Evolutionary conservation across 2,888 invertebrate species (phyloP).

Genomic region (Omphaloscelis lunosa): DNA sequence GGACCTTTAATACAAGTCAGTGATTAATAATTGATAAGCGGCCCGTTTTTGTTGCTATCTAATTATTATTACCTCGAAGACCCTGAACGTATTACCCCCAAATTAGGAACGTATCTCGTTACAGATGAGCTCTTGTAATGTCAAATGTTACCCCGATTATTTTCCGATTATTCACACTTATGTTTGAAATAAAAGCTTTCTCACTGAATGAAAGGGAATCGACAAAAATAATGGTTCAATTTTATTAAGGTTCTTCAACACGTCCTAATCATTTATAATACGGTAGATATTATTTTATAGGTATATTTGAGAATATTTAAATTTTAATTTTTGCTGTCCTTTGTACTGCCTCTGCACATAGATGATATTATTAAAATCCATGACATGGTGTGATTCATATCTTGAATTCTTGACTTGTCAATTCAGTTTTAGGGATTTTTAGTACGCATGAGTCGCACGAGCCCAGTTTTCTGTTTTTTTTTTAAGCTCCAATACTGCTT

Average conservation of each 20-base stretch:
- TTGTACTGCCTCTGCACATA: too few species aligned
- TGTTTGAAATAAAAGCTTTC: background rate
- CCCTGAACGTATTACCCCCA: constrained; percentile 4
- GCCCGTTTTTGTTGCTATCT: constrained; percentile 12
- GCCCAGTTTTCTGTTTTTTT: too few species aligned
- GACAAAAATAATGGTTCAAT: constrained; percentile 20
- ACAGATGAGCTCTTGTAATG: constrained; percentile 11
- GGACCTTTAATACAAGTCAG: background rate
- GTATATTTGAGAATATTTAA: background rate
- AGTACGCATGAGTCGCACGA: too few species aligned
- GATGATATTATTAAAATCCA: too few species aligned
- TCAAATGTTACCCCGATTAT: constrained; percentile 24
- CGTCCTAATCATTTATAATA: background rate
- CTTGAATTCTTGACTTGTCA: too few species aligned
- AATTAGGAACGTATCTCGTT: constrained; percentile 8
- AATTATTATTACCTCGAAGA: constrained; percentile 24
- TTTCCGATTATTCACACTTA: constrained; percentile 7
- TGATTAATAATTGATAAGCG: constrained; percentile 13
- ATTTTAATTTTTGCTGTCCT: too few species aligned
- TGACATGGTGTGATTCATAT: too few species aligned
- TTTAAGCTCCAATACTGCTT: too few species aligned
- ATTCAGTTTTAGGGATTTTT: too few species aligned
- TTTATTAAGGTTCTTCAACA: background rate
- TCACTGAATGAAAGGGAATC: background rate
- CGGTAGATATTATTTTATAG: background rate